A percentile compares a stretch with the other conserved stretches of the same genome.
Evolutionary conservation across 2,888 invertebrate species (phyloP).

Genomic region (Campaea margaritaria): DNA sequence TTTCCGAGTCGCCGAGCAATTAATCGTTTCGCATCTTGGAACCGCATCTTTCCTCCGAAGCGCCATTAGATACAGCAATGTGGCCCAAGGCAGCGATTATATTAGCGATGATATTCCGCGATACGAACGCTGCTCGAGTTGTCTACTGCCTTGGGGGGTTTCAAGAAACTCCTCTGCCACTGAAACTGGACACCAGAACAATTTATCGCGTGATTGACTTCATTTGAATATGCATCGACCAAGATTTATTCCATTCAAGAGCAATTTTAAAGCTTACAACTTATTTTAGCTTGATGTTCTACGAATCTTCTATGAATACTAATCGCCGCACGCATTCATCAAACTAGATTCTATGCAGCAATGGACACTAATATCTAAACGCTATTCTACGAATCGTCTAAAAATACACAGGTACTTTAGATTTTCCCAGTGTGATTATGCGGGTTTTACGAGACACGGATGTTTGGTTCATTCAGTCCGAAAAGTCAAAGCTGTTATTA

Average conservation of each 20-base stretch:
- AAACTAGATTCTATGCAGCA: no score
- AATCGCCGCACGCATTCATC: no score
- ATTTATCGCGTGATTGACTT: constrained; percentile 5
- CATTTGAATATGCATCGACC: constrained; percentile 6
- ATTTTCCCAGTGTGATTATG: background rate
- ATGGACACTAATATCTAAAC: background rate
- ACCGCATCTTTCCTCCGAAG: constrained; percentile 30
- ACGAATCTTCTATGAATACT: no score
- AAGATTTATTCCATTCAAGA: background rate
- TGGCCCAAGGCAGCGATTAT: constrained; percentile 44
- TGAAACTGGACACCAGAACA: constrained; percentile 15
- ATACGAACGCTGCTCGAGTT: constrained; percentile 27
- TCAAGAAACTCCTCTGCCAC: constrained; percentile 12
- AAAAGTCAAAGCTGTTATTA: background rate
- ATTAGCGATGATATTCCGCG: constrained; percentile 31
- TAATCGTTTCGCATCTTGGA: constrained; percentile 22
- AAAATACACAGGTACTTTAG: background rate
- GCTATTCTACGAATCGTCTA: background rate
- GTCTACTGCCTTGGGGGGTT: constrained; percentile 7
- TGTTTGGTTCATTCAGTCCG: background rate
- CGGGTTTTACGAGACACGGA: background rate
- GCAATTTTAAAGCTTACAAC: background rate
- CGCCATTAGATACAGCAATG: constrained; percentile 29
- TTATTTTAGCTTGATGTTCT: no score
- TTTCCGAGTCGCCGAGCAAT: constrained; percentile 20